phyloP scores from a whole-genome alignment of 35 echinoderm and acorn worm species.

The Holothuria glaberrima region DNA sequence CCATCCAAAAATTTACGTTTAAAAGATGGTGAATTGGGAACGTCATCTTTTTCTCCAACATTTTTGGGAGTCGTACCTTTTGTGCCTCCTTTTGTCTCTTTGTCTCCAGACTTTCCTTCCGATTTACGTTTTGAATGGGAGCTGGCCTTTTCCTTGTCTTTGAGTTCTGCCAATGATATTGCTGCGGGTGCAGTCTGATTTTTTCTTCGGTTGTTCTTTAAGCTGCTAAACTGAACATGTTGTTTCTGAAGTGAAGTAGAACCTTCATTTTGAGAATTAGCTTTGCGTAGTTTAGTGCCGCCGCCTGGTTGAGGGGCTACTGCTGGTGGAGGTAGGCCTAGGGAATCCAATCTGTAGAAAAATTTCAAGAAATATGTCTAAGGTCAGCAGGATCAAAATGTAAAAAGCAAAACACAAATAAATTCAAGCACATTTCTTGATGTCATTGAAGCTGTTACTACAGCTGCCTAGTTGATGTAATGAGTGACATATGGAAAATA shows the following conservation, averaged over 20 bases:
- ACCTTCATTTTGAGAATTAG: constrained; percentile 33
- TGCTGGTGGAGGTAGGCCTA: constrained; percentile 14
- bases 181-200: constrained; percentile 95
- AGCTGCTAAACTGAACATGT: constrained; percentile 39
- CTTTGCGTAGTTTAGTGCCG: constrained; percentile 32
- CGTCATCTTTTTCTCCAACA: constrained; percentile 77
- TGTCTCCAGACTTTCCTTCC: constrained; percentile 48
- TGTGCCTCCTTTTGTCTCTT: constrained; percentile 70
- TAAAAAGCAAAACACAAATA: background rate
- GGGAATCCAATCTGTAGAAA: constrained; percentile 7
- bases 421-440: no score
- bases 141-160: constrained; percentile 78
- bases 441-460: no score
- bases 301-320: background rate
- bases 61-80: constrained; percentile 70
- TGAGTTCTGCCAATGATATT: constrained; percentile 89
- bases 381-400: background rate
- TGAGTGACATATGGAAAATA: no score
- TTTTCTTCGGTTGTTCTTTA: constrained; percentile 84
- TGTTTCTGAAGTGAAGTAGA: constrained; percentile 33
- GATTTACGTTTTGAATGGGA: constrained; percentile 45
- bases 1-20: constrained; percentile 98
- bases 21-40: constrained; percentile 87
- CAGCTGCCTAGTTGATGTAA: no score
- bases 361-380: background rate